These are phyloP conservation scores for Synergus japonicus DNA, from an alignment of 2,888 invertebrate species.

Conservation along the genomic window DNA sequence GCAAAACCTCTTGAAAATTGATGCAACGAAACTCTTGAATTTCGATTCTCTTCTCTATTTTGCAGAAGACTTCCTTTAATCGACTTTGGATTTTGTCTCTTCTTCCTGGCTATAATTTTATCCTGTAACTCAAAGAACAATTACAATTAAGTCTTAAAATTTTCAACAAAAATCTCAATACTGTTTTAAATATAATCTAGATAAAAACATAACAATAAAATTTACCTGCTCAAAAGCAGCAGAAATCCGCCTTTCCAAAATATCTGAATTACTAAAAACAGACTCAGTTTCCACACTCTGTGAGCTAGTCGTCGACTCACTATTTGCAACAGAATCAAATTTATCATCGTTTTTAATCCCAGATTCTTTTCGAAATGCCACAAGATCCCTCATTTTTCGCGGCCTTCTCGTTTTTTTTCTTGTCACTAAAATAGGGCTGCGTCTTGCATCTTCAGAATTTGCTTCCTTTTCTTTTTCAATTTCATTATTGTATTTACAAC, in stretches of 20 bases:
- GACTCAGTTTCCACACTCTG: neutral
- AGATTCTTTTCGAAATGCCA: neutral
- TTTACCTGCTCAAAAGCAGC: slow-evolving; percentile 66
- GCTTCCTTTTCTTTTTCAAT: slow-evolving; percentile 1
- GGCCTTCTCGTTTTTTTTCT: slow-evolving; percentile 12
- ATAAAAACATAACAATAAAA: slow-evolving; percentile 44
- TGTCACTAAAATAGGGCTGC: slow-evolving; percentile 9
- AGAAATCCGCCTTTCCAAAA: slow-evolving; percentile 66
- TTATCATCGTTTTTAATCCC: neutral
- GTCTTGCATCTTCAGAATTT: neutral
- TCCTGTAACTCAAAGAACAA: slow-evolving; percentile 59
- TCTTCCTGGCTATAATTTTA: slow-evolving; percentile 66
- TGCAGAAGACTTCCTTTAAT: slow-evolving; percentile 61
- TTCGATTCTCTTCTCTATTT: slow-evolving; percentile 56
- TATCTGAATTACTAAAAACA: slow-evolving; percentile 40
- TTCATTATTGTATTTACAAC: neutral
- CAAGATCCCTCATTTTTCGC: slow-evolving; percentile 39
- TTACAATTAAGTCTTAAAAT: neutral
- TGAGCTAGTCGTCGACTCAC: slow-evolving; percentile 60
- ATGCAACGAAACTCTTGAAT: slow-evolving; percentile 63
- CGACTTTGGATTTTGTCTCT: slow-evolving; percentile 60
- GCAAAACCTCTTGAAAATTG: slow-evolving; percentile 58
- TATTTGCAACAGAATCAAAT: slow-evolving; percentile 33
- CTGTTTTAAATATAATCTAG: neutral
- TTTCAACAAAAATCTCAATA: slow-evolving; percentile 47